These are phyloP conservation scores for Aproaerema taeniolella DNA, from an alignment of 2,888 invertebrate genomes.

Conservation along the genomic window DNA sequence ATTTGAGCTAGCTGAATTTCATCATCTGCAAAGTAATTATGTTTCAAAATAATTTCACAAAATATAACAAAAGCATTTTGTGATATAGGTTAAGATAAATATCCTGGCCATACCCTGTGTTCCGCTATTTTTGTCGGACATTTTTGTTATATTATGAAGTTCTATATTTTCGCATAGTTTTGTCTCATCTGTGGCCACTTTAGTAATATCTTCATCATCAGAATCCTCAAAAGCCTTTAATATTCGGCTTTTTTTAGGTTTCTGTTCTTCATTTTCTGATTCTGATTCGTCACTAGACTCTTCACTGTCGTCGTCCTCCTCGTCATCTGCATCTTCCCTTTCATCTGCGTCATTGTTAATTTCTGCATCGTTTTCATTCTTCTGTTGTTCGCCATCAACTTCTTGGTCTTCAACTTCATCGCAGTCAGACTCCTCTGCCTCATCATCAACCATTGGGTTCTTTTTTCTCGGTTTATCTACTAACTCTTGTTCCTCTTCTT, in stretches of 20 bases:
- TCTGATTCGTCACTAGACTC: conserved; percentile 42
- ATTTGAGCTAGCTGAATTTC: conserved; percentile 52
- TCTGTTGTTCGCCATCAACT: conserved; percentile 21
- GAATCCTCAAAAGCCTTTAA: conserved; percentile 71
- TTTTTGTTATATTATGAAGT: too few species aligned
- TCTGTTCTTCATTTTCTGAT: conserved; percentile 44
- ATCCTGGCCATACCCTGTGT: neutral
- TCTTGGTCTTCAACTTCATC: conserved; percentile 41
- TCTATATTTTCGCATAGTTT: too few species aligned
- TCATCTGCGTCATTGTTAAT: conserved; percentile 19
- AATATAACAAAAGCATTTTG: neutral
- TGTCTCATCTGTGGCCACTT: too few species aligned
- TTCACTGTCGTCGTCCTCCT: conserved; percentile 37
- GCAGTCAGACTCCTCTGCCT: conserved; percentile 70
- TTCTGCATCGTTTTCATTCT: conserved; percentile 24
- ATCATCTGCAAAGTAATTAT: conserved; percentile 43
- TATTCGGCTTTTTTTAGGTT: conserved; percentile 56
- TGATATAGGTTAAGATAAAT: neutral
- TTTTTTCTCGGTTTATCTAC: conserved; percentile 50
- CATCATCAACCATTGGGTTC: conserved; percentile 62
- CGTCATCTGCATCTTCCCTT: conserved; percentile 28
- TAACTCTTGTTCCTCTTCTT: conserved; percentile 45
- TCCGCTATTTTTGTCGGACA: neutral
- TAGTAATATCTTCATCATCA: conserved; percentile 47
- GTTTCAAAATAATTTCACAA: too few species aligned